Evolutionary conservation across 1,140 invertebrate species (phyloP).

Genomic region (Cyphomyrmex costatus): DNA sequence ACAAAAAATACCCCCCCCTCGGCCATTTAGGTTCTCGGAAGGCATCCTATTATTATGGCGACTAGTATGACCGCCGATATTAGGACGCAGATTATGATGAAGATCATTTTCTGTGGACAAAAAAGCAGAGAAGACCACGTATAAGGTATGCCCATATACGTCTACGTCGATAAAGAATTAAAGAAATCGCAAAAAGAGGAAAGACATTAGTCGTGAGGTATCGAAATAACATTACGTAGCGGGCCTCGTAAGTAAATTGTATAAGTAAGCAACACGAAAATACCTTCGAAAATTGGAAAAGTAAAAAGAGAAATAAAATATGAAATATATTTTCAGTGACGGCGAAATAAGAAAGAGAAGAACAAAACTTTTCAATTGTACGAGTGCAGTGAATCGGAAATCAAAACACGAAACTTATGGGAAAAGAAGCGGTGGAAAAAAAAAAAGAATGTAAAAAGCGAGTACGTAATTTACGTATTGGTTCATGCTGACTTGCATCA

Average conservation of each 20-base stretch:
- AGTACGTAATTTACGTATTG: conserved; percentile 7
- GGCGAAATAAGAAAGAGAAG: conserved; percentile 24
- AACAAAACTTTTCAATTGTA: conserved; percentile 13
- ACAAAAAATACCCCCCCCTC: conserved; percentile 52
- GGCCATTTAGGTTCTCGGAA: conserved; percentile 83
- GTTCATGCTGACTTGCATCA: conserved; percentile 32
- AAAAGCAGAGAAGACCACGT: conserved; percentile 84
- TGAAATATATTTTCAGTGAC: conserved; percentile 30
- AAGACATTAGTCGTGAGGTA: conserved; percentile 1
- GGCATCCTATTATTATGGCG: conserved; percentile 83
- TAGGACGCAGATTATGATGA: conserved; percentile 93
- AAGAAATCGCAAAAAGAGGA: conserved; percentile 39
- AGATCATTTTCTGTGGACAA: conserved; percentile 95
- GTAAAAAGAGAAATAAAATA: conserved; percentile 62
- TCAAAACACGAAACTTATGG: conserved; percentile 20
- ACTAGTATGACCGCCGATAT: conserved; percentile 85
- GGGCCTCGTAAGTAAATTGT: conserved; percentile 25
- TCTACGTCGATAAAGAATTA: conserved; percentile 3
- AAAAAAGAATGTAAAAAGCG: not conserved
- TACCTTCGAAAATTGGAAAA: conserved; percentile 7
- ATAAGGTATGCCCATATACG: conserved; percentile 6
- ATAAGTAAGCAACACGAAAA: not conserved
- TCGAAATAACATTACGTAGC: conserved; percentile 58
- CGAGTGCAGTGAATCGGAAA: conserved; percentile 48
- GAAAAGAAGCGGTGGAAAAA: conserved; percentile 8